Conservation (phyloP, 2,113 vertebrate genomes). For the Pseudorasbora parva region DNA sequence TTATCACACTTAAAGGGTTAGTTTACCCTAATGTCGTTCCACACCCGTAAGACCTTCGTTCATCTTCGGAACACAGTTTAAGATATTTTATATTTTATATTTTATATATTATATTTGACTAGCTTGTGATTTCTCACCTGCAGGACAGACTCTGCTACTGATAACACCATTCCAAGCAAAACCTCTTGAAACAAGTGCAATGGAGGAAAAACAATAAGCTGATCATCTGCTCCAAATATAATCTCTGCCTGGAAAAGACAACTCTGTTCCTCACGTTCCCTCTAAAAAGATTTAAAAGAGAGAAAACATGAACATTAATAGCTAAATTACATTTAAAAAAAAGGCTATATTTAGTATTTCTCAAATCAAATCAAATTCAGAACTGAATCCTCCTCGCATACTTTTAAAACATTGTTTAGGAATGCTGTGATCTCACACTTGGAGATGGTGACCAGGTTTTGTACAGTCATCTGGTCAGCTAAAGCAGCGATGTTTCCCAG, state of each 20-base stretch:
- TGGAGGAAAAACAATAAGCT: slow-evolving; percentile 70
- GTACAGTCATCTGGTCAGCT: slow-evolving; percentile 74
- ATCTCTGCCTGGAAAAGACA: slow-evolving; percentile 72
- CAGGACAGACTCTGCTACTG: slow-evolving; percentile 62
- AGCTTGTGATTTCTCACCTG: slow-evolving; percentile 66
- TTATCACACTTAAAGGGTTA: no score
- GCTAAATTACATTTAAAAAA: neutral
- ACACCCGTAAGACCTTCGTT: no score
- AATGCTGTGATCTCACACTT: slow-evolving; percentile 69
- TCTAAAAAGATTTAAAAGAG: slow-evolving; percentile 56
- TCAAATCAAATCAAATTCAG: neutral
- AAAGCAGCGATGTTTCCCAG: slow-evolving; percentile 76
- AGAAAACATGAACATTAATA: neutral
- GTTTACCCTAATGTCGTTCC: no score
- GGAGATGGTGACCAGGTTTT: slow-evolving; percentile 74
- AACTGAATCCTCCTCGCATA: slow-evolving; percentile 44
- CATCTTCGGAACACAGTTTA: no score
- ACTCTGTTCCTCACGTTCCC: slow-evolving; percentile 43
- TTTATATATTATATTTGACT: no score
- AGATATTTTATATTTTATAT: no score
- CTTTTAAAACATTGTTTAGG: slow-evolving; percentile 72
- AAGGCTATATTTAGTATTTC: neutral
- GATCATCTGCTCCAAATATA: slow-evolving; percentile 61
- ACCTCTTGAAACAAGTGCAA: slow-evolving; percentile 67
- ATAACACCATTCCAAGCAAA: slow-evolving; percentile 64